Conservation (phyloP, 2,797 vertebrate genomes). For the Austrolebias charrua region DNA sequence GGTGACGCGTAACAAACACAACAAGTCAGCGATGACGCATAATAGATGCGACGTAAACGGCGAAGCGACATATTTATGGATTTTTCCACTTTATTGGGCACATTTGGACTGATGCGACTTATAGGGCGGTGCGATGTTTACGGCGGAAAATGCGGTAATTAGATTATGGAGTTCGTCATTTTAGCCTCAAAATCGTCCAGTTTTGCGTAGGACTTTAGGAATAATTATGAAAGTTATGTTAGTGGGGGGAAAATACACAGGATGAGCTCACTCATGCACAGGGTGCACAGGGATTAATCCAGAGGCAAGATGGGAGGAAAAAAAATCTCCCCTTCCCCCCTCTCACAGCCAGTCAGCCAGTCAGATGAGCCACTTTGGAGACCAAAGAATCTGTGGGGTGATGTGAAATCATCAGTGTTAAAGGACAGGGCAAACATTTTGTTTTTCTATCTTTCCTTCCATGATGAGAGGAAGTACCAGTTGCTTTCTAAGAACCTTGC, state of each 20-base stretch:
- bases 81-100: no score
- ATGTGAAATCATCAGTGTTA: constrained; percentile 83
- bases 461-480: constrained; percentile 56
- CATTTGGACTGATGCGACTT: no score
- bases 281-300: constrained; percentile 75
- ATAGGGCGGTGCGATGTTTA: no score
- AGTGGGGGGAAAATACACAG: constrained; percentile 29
- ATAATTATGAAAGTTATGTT: constrained; percentile 53
- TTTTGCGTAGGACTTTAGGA: constrained; percentile 13
- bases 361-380: constrained; percentile 76
- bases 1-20: no score
- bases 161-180: constrained; percentile 15
- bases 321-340: constrained; percentile 54
- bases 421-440: constrained; percentile 72
- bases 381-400: constrained; percentile 78
- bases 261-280: constrained; percentile 64
- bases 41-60: no score
- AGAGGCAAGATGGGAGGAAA: constrained; percentile 58
- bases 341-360: constrained; percentile 63
- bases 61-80: no score
- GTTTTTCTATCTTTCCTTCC: constrained; percentile 19
- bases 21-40: no score
- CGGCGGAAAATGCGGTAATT: no score
- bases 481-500: not conserved
- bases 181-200: constrained; percentile 8